Evolutionary conservation across 2,888 invertebrate genomes (phyloP).

Genomic region (Gisinianus flammeolus): DNA sequence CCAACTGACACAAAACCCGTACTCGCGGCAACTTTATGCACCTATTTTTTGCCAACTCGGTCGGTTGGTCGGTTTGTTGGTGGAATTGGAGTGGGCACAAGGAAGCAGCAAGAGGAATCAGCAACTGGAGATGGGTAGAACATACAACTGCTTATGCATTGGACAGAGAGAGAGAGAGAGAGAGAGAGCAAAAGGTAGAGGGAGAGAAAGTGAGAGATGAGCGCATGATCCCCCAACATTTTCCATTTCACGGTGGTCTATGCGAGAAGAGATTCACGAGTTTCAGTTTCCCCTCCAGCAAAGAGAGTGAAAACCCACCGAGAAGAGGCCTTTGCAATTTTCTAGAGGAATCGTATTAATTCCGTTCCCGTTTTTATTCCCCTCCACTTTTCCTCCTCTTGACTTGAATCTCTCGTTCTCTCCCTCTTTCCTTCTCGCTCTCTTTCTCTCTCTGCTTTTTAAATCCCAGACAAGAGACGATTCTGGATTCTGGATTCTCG

Average conservation of each 20-base stretch:
- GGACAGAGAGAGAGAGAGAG: too few species aligned
- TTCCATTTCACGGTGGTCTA: not conserved
- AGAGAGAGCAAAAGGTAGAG: too few species aligned
- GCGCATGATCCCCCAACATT: not conserved
- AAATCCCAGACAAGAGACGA: not conserved
- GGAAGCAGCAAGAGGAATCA: too few species aligned
- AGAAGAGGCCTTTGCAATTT: too few species aligned
- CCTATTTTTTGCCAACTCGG: not conserved
- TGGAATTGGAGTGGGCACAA: not conserved
- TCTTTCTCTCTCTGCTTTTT: not conserved
- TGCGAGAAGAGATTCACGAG: not conserved
- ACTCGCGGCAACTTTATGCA: not conserved
- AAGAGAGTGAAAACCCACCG: too few species aligned
- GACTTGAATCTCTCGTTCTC: not conserved
- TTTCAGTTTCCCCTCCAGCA: not conserved
- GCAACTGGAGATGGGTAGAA: too few species aligned
- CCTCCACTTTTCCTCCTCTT: not conserved
- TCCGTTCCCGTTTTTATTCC: too few species aligned
- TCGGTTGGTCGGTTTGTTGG: not conserved
- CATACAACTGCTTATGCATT: not conserved
- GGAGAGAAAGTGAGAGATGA: not conserved
- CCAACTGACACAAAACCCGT: conserved; percentile 26
- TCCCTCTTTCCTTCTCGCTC: not conserved
- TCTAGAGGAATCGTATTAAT: too few species aligned
- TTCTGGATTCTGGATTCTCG: not conserved